These are phyloP conservation scores for Caiman crocodilus DNA, from an alignment of 2,797 vertebrate species.

Conservation along the genomic window DNA sequence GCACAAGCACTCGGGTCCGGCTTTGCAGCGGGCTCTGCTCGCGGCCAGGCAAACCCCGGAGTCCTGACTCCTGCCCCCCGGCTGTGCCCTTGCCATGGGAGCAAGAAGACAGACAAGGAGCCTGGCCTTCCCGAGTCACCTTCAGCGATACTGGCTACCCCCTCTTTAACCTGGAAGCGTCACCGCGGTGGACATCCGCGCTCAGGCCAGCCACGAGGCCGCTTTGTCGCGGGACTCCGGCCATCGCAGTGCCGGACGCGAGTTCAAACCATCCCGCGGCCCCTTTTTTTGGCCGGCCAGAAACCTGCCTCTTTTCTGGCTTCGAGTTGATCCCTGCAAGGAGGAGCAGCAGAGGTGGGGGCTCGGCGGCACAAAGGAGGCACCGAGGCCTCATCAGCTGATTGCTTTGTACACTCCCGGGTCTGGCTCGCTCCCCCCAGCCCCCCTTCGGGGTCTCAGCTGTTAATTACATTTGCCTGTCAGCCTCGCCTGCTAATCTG, in stretches of 20 bases:
- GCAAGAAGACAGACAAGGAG: not conserved
- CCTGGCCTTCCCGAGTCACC: not conserved
- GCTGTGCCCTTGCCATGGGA: not conserved
- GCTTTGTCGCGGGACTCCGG: not conserved
- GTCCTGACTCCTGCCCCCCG: not conserved
- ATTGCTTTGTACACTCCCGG: rapidly evolving
- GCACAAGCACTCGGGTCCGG: not conserved
- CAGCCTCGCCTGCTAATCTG: conserved; percentile 75
- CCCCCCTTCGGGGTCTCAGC: conserved; percentile 69
- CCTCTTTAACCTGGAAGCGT: not conserved
- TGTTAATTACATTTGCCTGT: conserved; percentile 80
- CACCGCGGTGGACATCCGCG: not conserved
- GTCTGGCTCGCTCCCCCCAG: not conserved
- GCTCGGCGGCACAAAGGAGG: not conserved
- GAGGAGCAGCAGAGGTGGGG: not conserved
- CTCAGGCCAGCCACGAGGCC: not conserved
- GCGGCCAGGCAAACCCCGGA: not conserved
- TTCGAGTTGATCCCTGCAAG: not conserved
- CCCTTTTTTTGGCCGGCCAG: not conserved
- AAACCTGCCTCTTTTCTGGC: not conserved
- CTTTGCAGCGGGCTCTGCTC: not conserved
- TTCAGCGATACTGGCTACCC: not conserved
- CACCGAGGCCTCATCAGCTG: not conserved
- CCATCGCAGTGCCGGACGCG: not conserved
- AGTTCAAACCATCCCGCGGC: not conserved